Evolutionary conservation across 2,797 vertebrate species (phyloP), one percentile per base, ranked within the genome.

Genomic region (Denticeps clupeoides): DNA sequence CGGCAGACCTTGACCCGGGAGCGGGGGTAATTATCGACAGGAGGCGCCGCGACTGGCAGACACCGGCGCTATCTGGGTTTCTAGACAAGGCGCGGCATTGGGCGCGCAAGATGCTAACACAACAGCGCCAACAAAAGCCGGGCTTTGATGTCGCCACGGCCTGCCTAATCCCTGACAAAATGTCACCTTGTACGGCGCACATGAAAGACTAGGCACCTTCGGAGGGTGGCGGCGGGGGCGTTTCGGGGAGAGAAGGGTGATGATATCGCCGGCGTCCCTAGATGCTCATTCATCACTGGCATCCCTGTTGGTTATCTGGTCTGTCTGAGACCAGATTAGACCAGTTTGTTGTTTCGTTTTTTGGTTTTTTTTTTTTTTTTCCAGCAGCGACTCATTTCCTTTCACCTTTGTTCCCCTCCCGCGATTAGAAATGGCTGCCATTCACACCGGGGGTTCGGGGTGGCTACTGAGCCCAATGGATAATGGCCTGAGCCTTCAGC

Each of bases 21-120:
- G 54, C 19, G 33, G 49, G 56, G 70, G 70, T 78, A 81, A 83
- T 83, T 82, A 81, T 79, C 70, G 69, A 66, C 70, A 73, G 68
- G 73, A 70, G 74, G 68, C 70, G 56, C 61, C 48, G 61, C 58
- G 44, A 42, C 55, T 60, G 64, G 62, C 71, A 70, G 65, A 62
- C 64, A 54, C 55, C 57, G 33, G 43, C 45, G 19, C 63, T 70
- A 70, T 79, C 74, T 64, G 58, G 18, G 53, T 43, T 46, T 51
- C 44, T 56, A 21, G 26, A 41, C 31, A 24, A 40, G 21, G 46
- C 54, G 35, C 24, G 23, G 24, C 32, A 29, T 51, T 49, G 52
- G 51, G 25, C 12, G 45, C 47, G 47, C 47, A 48, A 57, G 55
- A 63, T 54, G 53, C 48, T 43, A 45, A 45, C 47, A 52, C 53